Percentiles rank a stretch among this genome's conserved stretches.
These are phyloP conservation scores for Spilosoma lubricipeda DNA, from an alignment of 2,888 invertebrate genomes.

Conservation along the genomic window DNA sequence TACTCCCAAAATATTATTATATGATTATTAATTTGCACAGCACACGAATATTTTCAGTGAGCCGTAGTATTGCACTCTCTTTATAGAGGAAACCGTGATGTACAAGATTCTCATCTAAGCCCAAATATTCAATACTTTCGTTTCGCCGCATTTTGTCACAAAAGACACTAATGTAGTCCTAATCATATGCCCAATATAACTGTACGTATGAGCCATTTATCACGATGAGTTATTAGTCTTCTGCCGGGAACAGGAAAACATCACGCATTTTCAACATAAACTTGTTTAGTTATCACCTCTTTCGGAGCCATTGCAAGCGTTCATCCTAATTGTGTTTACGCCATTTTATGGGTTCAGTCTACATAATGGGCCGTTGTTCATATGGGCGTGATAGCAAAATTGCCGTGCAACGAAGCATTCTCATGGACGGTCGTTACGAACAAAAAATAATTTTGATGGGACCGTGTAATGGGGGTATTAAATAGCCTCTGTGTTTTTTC, in stretches of 20 bases:
- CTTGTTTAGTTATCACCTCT: conserved; percentile 13
- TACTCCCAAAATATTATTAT: too few relatives aligned
- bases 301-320: conserved; percentile 21
- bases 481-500: conserved; percentile 6
- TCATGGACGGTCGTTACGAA: conserved; percentile 11
- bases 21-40: too few relatives aligned
- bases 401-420: conserved; percentile 37
- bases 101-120: too few relatives aligned
- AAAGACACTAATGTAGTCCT: not conserved
- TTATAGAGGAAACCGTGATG: too few relatives aligned
- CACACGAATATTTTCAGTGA: too few relatives aligned
- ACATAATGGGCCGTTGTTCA: conserved; percentile 3
- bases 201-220: not conserved
- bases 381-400: conserved; percentile 25
- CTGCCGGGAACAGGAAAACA: not conserved
- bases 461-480: conserved; percentile 11
- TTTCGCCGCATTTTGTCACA: too few relatives aligned
- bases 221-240: not conserved
- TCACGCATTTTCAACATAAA: conserved; percentile 13
- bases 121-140: too few relatives aligned
- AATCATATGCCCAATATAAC: not conserved
- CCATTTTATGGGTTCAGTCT: not conserved
- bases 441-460: conserved; percentile 29
- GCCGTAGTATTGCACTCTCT: too few relatives aligned
- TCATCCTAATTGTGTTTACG: conserved; percentile 30